Conservation (phyloP, 2,888 invertebrate genomes). For the Luperina testacea region DNA sequence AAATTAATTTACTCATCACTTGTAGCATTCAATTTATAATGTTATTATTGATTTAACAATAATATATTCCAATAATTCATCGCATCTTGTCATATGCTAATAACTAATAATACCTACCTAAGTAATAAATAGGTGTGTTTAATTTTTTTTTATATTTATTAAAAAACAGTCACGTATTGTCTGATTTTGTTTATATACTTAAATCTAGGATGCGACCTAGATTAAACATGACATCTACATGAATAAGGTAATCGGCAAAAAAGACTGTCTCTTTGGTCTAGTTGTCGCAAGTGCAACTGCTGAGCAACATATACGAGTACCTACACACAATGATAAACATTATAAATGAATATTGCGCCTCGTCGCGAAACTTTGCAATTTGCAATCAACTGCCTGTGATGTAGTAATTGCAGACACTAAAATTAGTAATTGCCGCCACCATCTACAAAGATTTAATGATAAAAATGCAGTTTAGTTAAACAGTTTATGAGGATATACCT, state of each 20-base stretch:
- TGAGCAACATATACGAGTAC: constrained; percentile 3
- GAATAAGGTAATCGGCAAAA: background rate
- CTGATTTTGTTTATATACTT: background rate
- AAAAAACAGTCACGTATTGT: background rate
- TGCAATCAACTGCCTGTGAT: constrained; percentile 67
- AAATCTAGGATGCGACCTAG: too few relatives aligned
- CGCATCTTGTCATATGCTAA: background rate
- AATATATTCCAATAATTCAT: background rate
- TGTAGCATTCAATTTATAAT: background rate
- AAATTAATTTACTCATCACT: constrained; percentile 45
- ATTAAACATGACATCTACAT: too few relatives aligned
- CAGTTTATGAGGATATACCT: constrained; percentile 4
- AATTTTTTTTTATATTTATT: background rate
- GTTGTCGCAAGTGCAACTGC: background rate
- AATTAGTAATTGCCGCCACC: constrained; percentile 52
- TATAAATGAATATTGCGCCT: constrained; percentile 70
- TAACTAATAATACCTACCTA: background rate
- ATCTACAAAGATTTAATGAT: constrained; percentile 48
- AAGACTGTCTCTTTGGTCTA: too few relatives aligned
- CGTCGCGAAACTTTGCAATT: constrained; percentile 71
- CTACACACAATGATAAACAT: constrained; percentile 68
- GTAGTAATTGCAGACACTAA: constrained; percentile 67
- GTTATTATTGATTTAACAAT: constrained; percentile 33
- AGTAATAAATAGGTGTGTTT: background rate
- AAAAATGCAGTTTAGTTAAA: constrained; percentile 25